Evolutionary conservation across 2,797 vertebrate genomes (phyloP).

Genomic region (Notoglanidium macrostoma): DNA sequence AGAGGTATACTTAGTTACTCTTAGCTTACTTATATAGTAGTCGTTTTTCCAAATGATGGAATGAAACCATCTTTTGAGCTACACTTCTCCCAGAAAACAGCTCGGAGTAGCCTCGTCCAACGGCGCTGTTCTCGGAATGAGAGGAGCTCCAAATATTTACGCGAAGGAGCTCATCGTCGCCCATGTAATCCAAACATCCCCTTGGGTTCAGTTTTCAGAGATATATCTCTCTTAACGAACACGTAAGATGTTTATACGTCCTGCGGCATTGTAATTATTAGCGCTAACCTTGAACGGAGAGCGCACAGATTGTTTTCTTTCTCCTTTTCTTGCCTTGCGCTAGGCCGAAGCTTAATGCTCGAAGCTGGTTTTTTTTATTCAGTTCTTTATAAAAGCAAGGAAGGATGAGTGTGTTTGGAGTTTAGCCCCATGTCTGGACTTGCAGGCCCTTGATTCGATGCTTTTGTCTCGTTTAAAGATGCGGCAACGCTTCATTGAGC

Average conservation of each 20-base stretch:
- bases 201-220: slow-evolving; percentile 45
- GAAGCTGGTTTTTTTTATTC: slow-evolving; percentile 32
- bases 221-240: slow-evolving; percentile 50
- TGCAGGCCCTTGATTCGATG: slow-evolving; percentile 65
- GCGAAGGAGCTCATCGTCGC: slow-evolving; percentile 53
- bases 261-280: slow-evolving; percentile 45
- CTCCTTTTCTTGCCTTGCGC: slow-evolving; percentile 21
- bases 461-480: slow-evolving; percentile 68
- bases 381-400: slow-evolving; percentile 49
- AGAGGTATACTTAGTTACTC: not conserved
- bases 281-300: slow-evolving; percentile 27
- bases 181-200: slow-evolving; percentile 57
- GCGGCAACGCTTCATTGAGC: slow-evolving; percentile 62
- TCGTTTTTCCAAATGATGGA: not conserved
- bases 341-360: slow-evolving; percentile 38
- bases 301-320: slow-evolving; percentile 38
- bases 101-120: slow-evolving; percentile 38
- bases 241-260: slow-evolving; percentile 41
- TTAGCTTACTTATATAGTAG: not conserved
- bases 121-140: slow-evolving; percentile 54
- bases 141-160: slow-evolving; percentile 55
- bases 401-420: slow-evolving; percentile 49
- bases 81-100: not conserved
- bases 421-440: slow-evolving; percentile 70
- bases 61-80: not conserved